Percentiles rank a stretch among this genome's conserved stretches.
These are phyloP conservation scores for Drosophila truncata DNA, from an alignment of 1,140 invertebrate genomes.

Conservation along the genomic window DNA sequence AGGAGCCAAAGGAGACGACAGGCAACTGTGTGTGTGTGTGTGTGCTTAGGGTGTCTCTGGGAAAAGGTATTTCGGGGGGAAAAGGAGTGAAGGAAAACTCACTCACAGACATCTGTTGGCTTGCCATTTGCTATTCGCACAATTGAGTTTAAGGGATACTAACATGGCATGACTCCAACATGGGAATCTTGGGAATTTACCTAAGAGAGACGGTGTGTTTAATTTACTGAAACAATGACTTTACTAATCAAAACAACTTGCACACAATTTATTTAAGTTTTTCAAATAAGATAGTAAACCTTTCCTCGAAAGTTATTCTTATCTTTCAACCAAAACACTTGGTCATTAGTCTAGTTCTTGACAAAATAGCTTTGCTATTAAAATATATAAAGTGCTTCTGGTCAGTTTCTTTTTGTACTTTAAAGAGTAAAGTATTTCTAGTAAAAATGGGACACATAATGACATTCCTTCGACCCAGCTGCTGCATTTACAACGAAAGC, in stretches of 20 bases:
- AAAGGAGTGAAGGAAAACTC: neutral
- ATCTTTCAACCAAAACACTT: constrained; percentile 10
- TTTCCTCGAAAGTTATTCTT: neutral
- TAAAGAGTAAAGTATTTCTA: neutral
- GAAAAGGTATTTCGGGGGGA: constrained; percentile 19
- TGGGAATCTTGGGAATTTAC: constrained; percentile 16
- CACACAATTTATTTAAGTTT: neutral
- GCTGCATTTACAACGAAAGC: neutral
- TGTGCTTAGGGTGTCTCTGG: neutral
- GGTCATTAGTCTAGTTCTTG: neutral
- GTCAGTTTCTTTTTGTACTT: neutral
- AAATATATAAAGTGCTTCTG: neutral
- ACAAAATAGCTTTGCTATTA: neutral
- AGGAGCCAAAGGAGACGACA: neutral
- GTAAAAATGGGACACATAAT: constrained; percentile 8
- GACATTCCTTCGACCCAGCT: constrained; percentile 8
- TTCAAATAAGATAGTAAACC: constrained; percentile 4
- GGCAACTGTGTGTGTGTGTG: constrained; percentile 3
- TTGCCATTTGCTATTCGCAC: constrained; percentile 40
- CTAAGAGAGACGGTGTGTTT: constrained; percentile 24
- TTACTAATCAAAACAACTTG: constrained; percentile 2
- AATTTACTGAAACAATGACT: constrained; percentile 10
- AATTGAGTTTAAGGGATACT: constrained; percentile 29
- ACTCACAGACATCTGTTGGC: constrained; percentile 32
- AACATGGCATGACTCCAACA: constrained; percentile 8